Percentiles rank a stretch among this genome's conserved stretches.
Conservation (phyloP, 2,797 vertebrate species). For the Bovichtus diacanthus region DNA sequence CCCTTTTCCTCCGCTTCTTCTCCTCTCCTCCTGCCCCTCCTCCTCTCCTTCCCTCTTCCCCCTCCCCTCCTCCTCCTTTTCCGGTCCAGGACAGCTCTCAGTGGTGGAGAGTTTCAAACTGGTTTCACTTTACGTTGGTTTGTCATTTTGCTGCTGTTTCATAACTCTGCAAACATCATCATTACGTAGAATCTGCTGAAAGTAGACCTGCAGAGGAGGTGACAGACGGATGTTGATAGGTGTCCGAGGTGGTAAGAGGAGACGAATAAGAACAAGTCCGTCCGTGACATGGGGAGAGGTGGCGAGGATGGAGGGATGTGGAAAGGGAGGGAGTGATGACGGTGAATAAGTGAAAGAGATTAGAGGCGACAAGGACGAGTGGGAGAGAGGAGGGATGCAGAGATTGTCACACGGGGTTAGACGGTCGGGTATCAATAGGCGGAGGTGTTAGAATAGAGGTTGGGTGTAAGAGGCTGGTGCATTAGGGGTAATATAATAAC, state of each 20-base stretch:
- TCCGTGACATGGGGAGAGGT: constrained; percentile 18
- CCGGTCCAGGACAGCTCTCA: background rate
- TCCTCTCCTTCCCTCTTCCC: background rate
- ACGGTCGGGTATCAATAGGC: constrained; percentile 43
- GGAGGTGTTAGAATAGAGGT: constrained; percentile 25
- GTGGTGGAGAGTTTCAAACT: constrained; percentile 8
- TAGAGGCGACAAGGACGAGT: constrained; percentile 23
- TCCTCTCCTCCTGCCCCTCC: background rate
- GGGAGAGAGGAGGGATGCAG: constrained; percentile 29
- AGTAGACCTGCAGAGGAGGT: constrained; percentile 24
- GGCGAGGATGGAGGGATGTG: constrained; percentile 7
- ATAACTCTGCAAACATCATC: constrained; percentile 12
- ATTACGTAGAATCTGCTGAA: constrained; percentile 13
- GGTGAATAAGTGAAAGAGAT: constrained; percentile 83
- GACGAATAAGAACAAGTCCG: constrained; percentile 20
- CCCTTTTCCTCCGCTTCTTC: background rate
- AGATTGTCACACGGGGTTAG: constrained; percentile 17
- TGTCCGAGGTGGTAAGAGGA: constrained; percentile 36
- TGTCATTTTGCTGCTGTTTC: constrained; percentile 9
- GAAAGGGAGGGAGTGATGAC: constrained; percentile 89
- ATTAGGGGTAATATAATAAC: constrained; percentile 8
- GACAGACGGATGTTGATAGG: constrained; percentile 54
- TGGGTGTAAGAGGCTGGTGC: background rate
- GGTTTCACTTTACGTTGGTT: background rate
- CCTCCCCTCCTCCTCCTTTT: background rate